phyloP scores from a whole-genome alignment of 53 echinoderm and acorn worm genomes.

The Hippasteria phrygiana region DNA sequence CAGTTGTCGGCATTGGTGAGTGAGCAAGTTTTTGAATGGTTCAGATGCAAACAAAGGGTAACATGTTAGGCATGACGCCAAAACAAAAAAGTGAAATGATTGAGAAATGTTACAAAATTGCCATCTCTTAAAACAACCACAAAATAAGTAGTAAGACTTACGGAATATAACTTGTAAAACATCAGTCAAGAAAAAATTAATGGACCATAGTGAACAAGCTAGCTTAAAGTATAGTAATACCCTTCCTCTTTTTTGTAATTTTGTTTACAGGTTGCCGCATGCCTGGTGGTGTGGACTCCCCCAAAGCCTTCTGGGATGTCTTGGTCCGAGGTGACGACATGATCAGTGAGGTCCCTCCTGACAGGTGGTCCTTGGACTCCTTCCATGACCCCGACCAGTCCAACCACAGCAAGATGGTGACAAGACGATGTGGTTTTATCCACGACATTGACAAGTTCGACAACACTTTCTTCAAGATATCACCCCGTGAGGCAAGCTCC shows the following conservation, averaged over 20 bases:
- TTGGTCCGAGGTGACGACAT: constrained; percentile 53
- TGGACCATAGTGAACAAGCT: too few species aligned
- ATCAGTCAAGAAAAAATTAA: too few species aligned
- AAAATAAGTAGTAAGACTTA: too few species aligned
- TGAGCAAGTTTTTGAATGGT: neutral
- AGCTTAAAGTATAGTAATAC: too few species aligned
- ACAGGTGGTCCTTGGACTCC: constrained; percentile 70
- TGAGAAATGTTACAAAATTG: neutral
- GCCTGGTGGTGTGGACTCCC: constrained; percentile 70
- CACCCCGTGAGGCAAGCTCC: constrained; percentile 80
- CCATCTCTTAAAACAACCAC: too few species aligned
- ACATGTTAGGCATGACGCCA: too few species aligned
- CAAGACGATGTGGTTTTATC: constrained; percentile 70
- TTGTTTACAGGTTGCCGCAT: constrained; percentile 67
- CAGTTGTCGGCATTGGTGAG: constrained; percentile 66
- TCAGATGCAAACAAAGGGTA: neutral
- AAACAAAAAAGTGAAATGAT: too few species aligned
- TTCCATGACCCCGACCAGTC: constrained; percentile 74
- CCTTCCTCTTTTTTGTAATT: neutral
- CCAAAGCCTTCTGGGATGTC: constrained; percentile 70
- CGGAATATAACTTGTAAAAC: too few species aligned
- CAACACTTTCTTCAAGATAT: constrained; percentile 90
- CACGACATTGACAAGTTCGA: constrained; percentile 88
- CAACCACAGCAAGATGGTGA: constrained; percentile 77
- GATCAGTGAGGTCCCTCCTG: constrained; percentile 65